These are phyloP conservation scores for Ia io DNA, from an alignment of 2,113 vertebrate genomes.

Conservation along the genomic window DNA sequence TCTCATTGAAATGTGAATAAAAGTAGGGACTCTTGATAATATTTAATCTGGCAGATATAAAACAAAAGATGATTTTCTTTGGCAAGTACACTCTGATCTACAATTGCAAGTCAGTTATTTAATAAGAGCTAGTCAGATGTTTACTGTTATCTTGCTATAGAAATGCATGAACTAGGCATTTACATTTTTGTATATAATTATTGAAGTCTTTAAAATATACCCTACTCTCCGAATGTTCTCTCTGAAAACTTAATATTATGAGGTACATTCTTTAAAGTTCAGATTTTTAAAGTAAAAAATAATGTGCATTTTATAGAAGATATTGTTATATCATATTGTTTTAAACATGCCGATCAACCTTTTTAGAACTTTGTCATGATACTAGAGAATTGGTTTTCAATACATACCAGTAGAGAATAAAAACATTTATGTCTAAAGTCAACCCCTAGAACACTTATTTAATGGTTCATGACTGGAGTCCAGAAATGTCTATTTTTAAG, in stretches of 20 bases:
- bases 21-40: neutral
- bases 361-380: neutral
- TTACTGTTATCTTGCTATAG: conserved; percentile 7
- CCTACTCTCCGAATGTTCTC: neutral
- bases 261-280: neutral
- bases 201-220: neutral
- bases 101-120: neutral
- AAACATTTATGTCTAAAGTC: neutral
- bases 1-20: neutral
- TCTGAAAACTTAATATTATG: neutral
- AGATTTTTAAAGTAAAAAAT: neutral
- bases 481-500: neutral
- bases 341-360: neutral
- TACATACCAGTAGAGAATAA: neutral
- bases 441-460: neutral
- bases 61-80: neutral
- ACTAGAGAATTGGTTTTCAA: neutral
- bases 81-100: neutral
- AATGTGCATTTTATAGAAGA: neutral
- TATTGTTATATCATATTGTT: neutral
- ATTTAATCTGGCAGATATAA: conserved; percentile 17
- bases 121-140: neutral
- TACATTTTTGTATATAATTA: neutral
- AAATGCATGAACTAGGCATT: neutral
- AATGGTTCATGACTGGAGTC: neutral